phyloP scores from a whole-genome alignment of 2,888 invertebrate species.

The Pimpla rufipes region DNA sequence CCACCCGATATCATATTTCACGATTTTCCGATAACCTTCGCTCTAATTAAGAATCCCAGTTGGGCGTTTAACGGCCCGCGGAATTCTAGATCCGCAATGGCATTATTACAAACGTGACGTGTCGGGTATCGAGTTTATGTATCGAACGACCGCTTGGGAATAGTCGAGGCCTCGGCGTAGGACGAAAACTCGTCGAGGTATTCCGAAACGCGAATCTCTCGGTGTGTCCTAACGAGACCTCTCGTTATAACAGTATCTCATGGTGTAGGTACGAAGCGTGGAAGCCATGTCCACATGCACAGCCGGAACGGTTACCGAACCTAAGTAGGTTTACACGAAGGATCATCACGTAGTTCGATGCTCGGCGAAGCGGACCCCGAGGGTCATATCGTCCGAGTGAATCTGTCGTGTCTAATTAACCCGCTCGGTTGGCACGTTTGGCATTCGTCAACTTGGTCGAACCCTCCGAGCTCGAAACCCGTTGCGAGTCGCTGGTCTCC shows the following conservation, averaged over 20 bases:
- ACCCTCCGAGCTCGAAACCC: neutral
- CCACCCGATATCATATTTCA: too few species aligned
- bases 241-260: conserved; percentile 61
- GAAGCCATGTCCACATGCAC: conserved; percentile 44
- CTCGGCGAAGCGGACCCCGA: conserved; percentile 45
- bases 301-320: conserved; percentile 32
- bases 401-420: conserved; percentile 70
- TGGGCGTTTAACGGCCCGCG: conserved; percentile 8
- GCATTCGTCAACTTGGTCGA: conserved; percentile 26
- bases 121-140: conserved; percentile 52
- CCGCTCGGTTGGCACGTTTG: conserved; percentile 56
- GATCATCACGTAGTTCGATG: conserved; percentile 66
- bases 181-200: conserved; percentile 48
- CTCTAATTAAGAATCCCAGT: neutral
- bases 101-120: conserved; percentile 54
- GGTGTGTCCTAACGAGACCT: conserved; percentile 65
- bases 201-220: conserved; percentile 58
- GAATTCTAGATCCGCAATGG: conserved; percentile 12
- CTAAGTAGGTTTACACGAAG: conserved; percentile 64
- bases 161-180: conserved; percentile 38
- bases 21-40: too few species aligned
- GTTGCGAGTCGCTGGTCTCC: neutral
- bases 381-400: conserved; percentile 62
- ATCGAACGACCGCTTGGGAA: conserved; percentile 37
- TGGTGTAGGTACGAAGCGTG: conserved; percentile 8